phyloP scores from a whole-genome alignment of 1,140 invertebrate genomes.

The Ericerus pela region DNA sequence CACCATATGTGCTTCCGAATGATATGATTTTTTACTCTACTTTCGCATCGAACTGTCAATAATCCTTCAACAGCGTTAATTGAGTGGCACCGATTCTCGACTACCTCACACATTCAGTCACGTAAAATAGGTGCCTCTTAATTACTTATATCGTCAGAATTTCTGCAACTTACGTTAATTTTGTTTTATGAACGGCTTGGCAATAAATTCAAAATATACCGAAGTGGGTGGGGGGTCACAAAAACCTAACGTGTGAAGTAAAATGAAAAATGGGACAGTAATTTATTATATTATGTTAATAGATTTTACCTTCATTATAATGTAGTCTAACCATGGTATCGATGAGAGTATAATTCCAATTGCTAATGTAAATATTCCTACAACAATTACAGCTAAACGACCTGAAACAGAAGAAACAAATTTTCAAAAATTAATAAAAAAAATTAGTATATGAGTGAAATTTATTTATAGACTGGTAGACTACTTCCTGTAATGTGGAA shows the following conservation, averaged over 20 bases:
- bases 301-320: conserved; percentile 58
- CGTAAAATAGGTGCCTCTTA: too few relatives aligned
- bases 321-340: conserved; percentile 69
- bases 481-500: too few relatives aligned
- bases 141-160: too few relatives aligned
- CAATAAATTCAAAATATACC: background rate
- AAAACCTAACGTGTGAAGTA: too few relatives aligned
- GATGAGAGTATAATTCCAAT: conserved; percentile 64
- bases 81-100: too few relatives aligned
- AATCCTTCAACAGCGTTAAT: too few relatives aligned
- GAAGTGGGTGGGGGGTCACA: background rate
- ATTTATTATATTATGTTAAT: background rate
- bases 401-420: conserved; percentile 42
- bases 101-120: too few relatives aligned
- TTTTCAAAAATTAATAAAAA: conserved; percentile 10
- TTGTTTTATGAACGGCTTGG: background rate
- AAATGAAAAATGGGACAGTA: too few relatives aligned
- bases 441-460: background rate
- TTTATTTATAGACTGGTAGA: too few relatives aligned
- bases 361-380: conserved; percentile 58
- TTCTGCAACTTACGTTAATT: background rate
- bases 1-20: too few relatives aligned
- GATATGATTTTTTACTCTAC: too few relatives aligned
- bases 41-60: too few relatives aligned
- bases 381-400: conserved; percentile 55